Evolutionary conservation across 2,888 invertebrate species (phyloP), one percentile per base, ranked within the genome.

Genomic region (Cryptus viduatorius): DNA sequence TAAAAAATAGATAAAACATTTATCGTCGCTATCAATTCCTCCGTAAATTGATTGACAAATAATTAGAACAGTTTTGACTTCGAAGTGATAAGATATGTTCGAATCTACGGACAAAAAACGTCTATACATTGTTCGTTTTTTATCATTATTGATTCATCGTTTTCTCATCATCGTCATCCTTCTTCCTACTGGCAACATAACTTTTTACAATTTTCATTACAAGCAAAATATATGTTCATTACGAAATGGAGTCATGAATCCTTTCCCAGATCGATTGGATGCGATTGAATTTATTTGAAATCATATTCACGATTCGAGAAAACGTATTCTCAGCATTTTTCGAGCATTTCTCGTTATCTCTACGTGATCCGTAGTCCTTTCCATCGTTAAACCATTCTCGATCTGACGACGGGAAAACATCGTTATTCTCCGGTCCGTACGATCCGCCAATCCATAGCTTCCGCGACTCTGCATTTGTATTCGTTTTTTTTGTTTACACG

Each of bases 361-460:
- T 72, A 82, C n/a, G 37, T 75, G 84, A 16, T 82, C 79, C 31
- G 84, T 46, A n/a, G 72, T 84, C 67, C 84, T 75, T 64, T 50
- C 67, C 24, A n/a, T 59, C 65, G 75, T 82, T 68, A 79, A 79
- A 48, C 82, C 84, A 31, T 79, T 84, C 65, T 65, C 79, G 64
- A 69, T 82, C 69, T 53, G 82, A 75, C 68, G 82, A 61, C 75
- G 73, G 24, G 75, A 56, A 14, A 72, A 44, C 19, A 69, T 46
- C 42, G 82, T 85, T 79, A 80, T 29, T 71, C 79, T 87, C 76
- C 71, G 69, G 61, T 83, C 84, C 87, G 85, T 75, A 72, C 83
- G 83, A 72, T 83, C 72, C 71, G 75, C 72, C 67, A 81, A 82
- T 85, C 82, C 80, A 79, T 71, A 78, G 81, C 80, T 79, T 76